Base-by-base conservation (phyloP, 2,113 vertebrate genomes). In the Oxygymnocypris stewartii region DNA sequence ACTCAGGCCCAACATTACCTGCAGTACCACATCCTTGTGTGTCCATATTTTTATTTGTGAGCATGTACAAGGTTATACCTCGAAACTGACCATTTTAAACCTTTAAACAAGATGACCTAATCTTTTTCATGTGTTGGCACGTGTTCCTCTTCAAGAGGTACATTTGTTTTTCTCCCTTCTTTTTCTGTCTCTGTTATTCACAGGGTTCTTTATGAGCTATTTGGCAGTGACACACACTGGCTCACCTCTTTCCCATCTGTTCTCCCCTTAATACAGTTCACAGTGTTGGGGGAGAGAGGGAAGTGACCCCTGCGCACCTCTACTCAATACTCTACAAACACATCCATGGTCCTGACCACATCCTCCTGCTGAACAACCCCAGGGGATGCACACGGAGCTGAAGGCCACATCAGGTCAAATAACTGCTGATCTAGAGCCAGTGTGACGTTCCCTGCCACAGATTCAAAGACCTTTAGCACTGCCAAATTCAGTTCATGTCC, bases 171-270 rank as follows among this genome's bases (percentile, higher is more conserved):
- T 79, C 42, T 88, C 20, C 79, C 87, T 69, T 79, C 84, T 63
- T 87, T 83, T 51, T 49, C 71, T 79, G 23, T 85, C 54, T 82
- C 8, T 59, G 57, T 59, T 83, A 3, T 9, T 51, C 59, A n/a
- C 16, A 75, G 85, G 87, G 44, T 82, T 69, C 25, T 83, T 86
- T 84, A 87, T 90, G 90, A 87, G 86, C 84, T 86, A 25, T 80
- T 65, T 65, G 79, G 23, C 79, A 65, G n/a, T 81, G 79, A 76
- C 83, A 61, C 31, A 57, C 18, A 37, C 54, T 49, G 40, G 42
- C 40, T 63, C 73, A 59, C 10, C 73, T 85, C 37, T 47, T 63
- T 44, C 74, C 73, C 71, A 85, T 63, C 73, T 84, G 83, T 28
- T 84, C 51, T 61, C 54, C 28, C 40, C 37, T 42, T 20, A 25